A percentile compares a stretch with the other conserved stretches of the same genome.
Conservation (phyloP, 2,113 vertebrate genomes). For the Callocephalon fimbriatum region DNA sequence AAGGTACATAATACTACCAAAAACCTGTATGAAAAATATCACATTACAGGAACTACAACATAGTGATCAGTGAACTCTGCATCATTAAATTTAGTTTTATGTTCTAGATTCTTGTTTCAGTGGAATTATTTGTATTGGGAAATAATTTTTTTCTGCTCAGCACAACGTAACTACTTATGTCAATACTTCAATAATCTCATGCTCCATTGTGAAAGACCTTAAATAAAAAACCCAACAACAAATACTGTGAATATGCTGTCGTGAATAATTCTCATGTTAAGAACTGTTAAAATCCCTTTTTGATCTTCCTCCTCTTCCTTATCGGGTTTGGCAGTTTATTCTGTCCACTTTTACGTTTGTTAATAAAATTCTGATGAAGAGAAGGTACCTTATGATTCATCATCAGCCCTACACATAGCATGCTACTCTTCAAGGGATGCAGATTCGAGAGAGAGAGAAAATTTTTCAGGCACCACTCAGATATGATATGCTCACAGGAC, state of each 20-base stretch:
- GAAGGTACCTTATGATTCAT: slow-evolving; percentile 78
- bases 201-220: slow-evolving; percentile 75
- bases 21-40: slow-evolving; percentile 69
- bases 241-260: slow-evolving; percentile 68
- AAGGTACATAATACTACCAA: slow-evolving; percentile 70
- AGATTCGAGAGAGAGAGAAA: slow-evolving; percentile 79
- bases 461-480: slow-evolving; percentile 87
- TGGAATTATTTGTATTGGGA: slow-evolving; percentile 60
- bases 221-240: slow-evolving; percentile 66
- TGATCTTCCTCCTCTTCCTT: slow-evolving; percentile 75
- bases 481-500: slow-evolving; percentile 76
- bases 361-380: slow-evolving; percentile 79
- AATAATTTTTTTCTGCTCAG: slow-evolving; percentile 66
- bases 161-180: slow-evolving; percentile 63
- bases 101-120: slow-evolving; percentile 63
- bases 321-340: slow-evolving; percentile 83
- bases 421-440: slow-evolving; percentile 87
- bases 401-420: slow-evolving; percentile 86
- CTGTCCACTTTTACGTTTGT: slow-evolving; percentile 81
- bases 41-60: slow-evolving; percentile 74
- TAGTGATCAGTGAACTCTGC: slow-evolving; percentile 58
- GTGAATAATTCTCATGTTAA: slow-evolving; percentile 73
- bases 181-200: slow-evolving; percentile 69
- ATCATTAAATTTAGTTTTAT: slow-evolving; percentile 64
- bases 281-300: slow-evolving; percentile 83